Percentiles rank a stretch among this genome's conserved stretches.
Conservation (phyloP, 2,888 invertebrate species). For the Eubasilissa splendida region DNA sequence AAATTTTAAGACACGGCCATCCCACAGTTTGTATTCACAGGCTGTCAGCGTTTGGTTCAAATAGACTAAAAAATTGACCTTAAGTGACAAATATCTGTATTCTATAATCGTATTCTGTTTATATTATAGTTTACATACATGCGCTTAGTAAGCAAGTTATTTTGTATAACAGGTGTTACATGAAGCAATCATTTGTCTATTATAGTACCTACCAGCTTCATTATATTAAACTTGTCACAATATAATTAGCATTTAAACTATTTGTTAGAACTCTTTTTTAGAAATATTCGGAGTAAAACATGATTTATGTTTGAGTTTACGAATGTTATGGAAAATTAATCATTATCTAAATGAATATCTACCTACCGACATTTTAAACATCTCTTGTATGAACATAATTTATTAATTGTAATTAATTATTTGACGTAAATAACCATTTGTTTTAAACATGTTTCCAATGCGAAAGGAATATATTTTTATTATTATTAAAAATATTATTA, state of each 20-base stretch:
- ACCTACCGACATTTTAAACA: too few relatives aligned
- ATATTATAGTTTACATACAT: too few relatives aligned
- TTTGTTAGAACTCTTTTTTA: background rate
- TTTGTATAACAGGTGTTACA: conserved; percentile 32
- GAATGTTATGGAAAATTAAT: conserved; percentile 17
- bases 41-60: conserved; percentile 32
- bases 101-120: background rate
- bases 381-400: too few relatives aligned
- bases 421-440: too few relatives aligned
- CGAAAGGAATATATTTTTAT: too few relatives aligned
- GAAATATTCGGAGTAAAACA: conserved; percentile 16
- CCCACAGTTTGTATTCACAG: conserved; percentile 42
- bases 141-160: background rate
- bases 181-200: too few relatives aligned
- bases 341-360: conserved; percentile 1
- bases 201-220: background rate
- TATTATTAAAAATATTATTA: too few relatives aligned
- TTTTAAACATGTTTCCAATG: too few relatives aligned
- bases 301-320: conserved; percentile 31
- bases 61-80: too few relatives aligned
- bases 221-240: conserved; percentile 24
- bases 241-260: conserved; percentile 25
- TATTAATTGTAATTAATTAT: too few relatives aligned
- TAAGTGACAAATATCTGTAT: too few relatives aligned
- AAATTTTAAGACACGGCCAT: conserved; percentile 50